These are phyloP conservation scores for Vidua macroura DNA, from an alignment of 2,113 vertebrate species.

Conservation along the genomic window DNA sequence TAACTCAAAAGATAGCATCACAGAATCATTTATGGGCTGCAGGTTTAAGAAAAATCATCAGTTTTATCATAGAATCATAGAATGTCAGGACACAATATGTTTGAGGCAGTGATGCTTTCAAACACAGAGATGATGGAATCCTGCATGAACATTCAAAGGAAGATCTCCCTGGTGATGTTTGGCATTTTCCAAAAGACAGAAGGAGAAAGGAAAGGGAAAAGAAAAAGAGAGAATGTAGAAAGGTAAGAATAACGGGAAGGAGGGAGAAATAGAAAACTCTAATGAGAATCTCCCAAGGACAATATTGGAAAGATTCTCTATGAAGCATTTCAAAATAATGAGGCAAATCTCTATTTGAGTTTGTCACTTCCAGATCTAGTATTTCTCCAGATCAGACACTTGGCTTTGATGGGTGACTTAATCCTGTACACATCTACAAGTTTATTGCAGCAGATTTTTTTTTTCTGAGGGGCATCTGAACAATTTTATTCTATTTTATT, in stretches of 20 bases:
- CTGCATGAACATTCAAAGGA: not conserved
- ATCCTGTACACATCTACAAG: not conserved
- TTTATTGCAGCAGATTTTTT: not conserved
- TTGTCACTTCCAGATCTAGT: not conserved
- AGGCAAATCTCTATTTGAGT: not conserved
- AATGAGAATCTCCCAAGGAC: not conserved
- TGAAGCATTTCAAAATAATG: not conserved
- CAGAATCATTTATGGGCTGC: not conserved
- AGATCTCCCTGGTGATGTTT: not conserved
- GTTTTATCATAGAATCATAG: not conserved
- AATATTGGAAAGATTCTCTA: not conserved
- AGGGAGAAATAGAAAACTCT: not conserved
- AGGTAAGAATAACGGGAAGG: not conserved
- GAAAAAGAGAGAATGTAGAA: not conserved
- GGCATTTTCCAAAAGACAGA: not conserved
- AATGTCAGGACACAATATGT: conserved; percentile 2
- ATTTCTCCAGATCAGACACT: not conserved
- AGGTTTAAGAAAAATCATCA: not conserved
- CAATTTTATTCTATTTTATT: not conserved
- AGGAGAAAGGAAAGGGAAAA: not conserved
- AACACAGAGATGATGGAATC: not conserved
- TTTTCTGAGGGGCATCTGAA: not conserved
- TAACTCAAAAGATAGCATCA: conserved; percentile 36
- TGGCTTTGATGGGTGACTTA: not conserved
- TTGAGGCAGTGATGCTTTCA: not conserved